Base-by-base conservation (phyloP, 2,113 vertebrate species). In the Symphodus melops region DNA sequence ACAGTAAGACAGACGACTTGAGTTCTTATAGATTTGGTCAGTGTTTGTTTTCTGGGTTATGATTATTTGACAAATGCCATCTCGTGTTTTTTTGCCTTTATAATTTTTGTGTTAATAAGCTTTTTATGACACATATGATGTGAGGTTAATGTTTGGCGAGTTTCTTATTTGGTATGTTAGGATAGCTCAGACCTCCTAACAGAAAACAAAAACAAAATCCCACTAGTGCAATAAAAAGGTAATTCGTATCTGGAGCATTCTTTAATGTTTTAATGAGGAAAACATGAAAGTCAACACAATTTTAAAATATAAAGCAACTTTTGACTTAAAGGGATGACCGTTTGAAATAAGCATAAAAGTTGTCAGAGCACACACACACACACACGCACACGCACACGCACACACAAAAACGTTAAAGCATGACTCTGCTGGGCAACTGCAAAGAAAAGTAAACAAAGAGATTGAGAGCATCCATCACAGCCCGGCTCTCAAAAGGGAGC, bases 391-490 rank as follows among this genome's bases (percentile, higher is more conserved):
- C 41, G 39, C 59, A 73, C 12, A 55, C 63, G 68, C 57, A 69
- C 8, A 51, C 64, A 36, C 70, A 41, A 41, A 81, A 42, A 71
- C 37, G 63, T 69, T 52, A 55, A 74, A 74, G 53, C 76, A 65
- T 41, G 41, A 64, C 55, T 69, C 75, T 44, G 59, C 76, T 28
- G 64, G 57, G 83, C 56, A 79, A 21, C 61, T 68, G 78, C 82
- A 81, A 64, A 82, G 72, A 72, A 58, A 83, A 76, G 73, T 90
- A 91, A 92, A 92, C 87, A 90, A 85, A 92, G 79, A 89, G 85
- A 88, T 82, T 86, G 82, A 70, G 86, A 71, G 68, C 16, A 37
- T 82, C 62, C 62, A 77, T 81, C 83, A 72, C 77, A 83, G 71
- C 70, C 20, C 66, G 67, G 75, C 75, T 80, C 75, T 71, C 79